Conservation (phyloP, 2,113 vertebrate species). For the Puffinus mauretanicus region DNA sequence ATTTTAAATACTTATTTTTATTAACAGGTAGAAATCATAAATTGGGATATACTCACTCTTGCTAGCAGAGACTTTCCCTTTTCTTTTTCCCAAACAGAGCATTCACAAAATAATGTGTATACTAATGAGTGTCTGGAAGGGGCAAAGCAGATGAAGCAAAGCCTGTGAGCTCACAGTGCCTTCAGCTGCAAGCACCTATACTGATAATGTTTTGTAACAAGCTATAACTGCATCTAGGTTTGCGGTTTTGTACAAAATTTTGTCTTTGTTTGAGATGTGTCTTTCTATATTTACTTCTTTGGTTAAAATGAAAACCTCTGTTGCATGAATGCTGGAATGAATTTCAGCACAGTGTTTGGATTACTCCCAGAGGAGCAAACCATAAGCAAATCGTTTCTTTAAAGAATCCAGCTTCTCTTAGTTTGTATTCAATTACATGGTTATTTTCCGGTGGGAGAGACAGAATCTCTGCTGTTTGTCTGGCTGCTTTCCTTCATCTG, state of each 20-base stretch:
- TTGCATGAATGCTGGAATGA: not conserved
- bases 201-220: not conserved
- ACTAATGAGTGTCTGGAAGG: not conserved
- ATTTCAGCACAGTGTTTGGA: not conserved
- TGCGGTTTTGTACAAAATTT: not conserved
- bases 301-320: not conserved
- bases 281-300: not conserved
- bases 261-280: rapidly evolving
- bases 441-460: not conserved
- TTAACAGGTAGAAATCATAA: not conserved
- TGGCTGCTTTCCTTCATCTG: not conserved
- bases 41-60: not conserved
- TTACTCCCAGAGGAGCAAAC: not conserved
- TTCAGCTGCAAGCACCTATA: not conserved
- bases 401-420: not conserved
- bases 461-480: not conserved
- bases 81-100: not conserved
- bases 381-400: not conserved
- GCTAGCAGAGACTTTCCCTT: not conserved
- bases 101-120: not conserved
- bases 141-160: not conserved
- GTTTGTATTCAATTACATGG: not conserved
- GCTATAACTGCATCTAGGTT: not conserved
- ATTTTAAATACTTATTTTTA: not conserved
- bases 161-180: not conserved